Evolutionary conservation across 2,888 invertebrate genomes (phyloP).

Genomic region (Andrena chrysosceles): DNA sequence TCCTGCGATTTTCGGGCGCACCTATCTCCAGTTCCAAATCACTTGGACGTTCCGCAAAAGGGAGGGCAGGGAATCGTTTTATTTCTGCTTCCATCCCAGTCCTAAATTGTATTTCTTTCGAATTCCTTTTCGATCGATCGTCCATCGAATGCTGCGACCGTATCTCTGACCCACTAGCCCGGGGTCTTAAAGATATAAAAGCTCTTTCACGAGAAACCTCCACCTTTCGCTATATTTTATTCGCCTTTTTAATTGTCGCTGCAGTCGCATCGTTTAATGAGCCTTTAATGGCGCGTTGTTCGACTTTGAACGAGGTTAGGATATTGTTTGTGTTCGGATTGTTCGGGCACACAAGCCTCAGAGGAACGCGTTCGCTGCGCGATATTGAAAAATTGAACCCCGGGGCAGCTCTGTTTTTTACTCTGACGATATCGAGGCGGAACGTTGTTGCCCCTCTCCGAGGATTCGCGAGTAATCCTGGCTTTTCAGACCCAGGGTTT

Average conservation of each 20-base stretch:
- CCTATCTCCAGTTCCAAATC: conserved; percentile 14
- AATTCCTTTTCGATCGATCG: background rate
- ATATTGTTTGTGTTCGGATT: conserved; percentile 2
- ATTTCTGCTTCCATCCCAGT: background rate
- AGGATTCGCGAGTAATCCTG: conserved; percentile 39
- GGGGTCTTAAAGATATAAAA: background rate
- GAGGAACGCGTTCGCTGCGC: background rate
- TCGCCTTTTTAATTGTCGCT: conserved; percentile 2
- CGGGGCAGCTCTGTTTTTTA: background rate
- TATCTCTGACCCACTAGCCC: background rate
- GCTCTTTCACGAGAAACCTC: conserved; percentile 6
- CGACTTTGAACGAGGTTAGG: background rate
- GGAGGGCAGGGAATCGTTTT: background rate
- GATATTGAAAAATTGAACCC: conserved; percentile 39
- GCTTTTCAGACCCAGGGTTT: conserved; percentile 14
- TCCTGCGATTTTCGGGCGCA: background rate
- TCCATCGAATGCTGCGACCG: background rate
- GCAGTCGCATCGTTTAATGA: conserved; percentile 12
- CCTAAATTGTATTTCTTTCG: background rate
- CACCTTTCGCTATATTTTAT: background rate
- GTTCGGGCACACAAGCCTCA: conserved; percentile 8
- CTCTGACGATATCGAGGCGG: conserved; percentile 25
- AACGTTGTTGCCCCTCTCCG: conserved; percentile 11
- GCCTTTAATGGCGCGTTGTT: background rate
- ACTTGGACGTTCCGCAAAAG: background rate